These are phyloP conservation scores for Corythornis cristatus DNA, from an alignment of 2,113 vertebrate genomes.

Conservation along the genomic window DNA sequence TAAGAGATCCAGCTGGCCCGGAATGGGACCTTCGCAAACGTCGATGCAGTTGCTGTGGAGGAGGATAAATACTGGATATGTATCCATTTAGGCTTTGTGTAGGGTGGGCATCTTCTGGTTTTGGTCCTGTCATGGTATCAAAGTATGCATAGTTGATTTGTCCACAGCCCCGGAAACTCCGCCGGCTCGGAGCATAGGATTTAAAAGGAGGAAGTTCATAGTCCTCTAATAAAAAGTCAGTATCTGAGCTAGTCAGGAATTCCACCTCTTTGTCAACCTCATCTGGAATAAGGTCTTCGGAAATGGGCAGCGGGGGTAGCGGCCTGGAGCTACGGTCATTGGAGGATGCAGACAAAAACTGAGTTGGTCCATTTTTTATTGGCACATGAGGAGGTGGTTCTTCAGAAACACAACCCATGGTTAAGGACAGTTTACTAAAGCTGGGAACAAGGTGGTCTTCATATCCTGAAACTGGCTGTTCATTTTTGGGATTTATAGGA, in stretches of 20 bases:
- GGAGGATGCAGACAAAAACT: background rate
- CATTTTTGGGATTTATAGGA: constrained; percentile 69
- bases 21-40: constrained; percentile 90
- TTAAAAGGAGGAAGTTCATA: constrained; percentile 76
- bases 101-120: constrained; percentile 60
- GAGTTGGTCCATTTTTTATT: constrained; percentile 60
- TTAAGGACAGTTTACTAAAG: constrained; percentile 83
- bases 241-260: constrained; percentile 90
- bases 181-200: constrained; percentile 70
- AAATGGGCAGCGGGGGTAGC: constrained; percentile 88
- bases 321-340: constrained; percentile 84
- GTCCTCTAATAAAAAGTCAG: constrained; percentile 83
- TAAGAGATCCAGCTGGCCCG: constrained; percentile 91
- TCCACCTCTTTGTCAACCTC: constrained; percentile 91
- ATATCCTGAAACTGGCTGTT: constrained; percentile 65
- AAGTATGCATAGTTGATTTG: constrained; percentile 91
- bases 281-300: constrained; percentile 74
- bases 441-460: constrained; percentile 80
- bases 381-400: constrained; percentile 81
- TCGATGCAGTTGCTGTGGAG: constrained; percentile 82
- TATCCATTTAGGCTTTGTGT: constrained; percentile 27
- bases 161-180: constrained; percentile 84
- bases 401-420: constrained; percentile 54
- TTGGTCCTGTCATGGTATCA: constrained; percentile 76
- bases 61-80: constrained; percentile 32